Evolutionary conservation across 2,888 invertebrate species (phyloP), one percentile per base, ranked within the genome.

Genomic region (Lamellibrachia satsuma): DNA sequence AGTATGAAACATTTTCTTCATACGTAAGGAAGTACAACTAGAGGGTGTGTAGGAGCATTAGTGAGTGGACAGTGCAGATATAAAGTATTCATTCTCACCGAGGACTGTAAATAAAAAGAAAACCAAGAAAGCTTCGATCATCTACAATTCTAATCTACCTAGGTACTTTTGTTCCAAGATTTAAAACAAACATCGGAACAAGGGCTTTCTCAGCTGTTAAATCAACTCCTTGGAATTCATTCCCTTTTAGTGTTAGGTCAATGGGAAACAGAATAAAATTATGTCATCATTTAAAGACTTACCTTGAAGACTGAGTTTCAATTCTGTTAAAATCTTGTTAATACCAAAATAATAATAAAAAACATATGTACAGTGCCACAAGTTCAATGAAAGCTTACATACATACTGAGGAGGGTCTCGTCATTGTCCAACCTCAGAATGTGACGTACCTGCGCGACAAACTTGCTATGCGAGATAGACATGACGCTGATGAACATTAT

Each of bases 401-500:
- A 91, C 52, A 11, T 52, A 27, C 51, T 11, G 15, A 22, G 91
- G 52, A 22, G 52, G n/a, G n/a, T 60, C 52, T 60, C 60, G 39
- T 39, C 39, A 39, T 39, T 39, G 39, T 39, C 39, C 95, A 90
- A 1, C 90, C 52, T n/a, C 27, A 92, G 90, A 22, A 51, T 1
- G 55, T 11, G 1, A 39, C 95, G 95, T 95, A 98, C 98, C 97
- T 98, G 98, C 15, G 99, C 98, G 92, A 98, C 95, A 7, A 98
- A 96, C 94, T 98, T 97, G 96, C 99, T 99, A 96, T 98, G 98
- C 91, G 97, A 97, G 39, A 93, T 91, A 39, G 93, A 93, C 11
- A 98, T 98, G 93, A 99, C 97, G 94, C 98, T 97, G 60, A 99
- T 97, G 96, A 98, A 99, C 96, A 98, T 98, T 0, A 98, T 97